Percentiles rank a stretch among this genome's conserved stretches.
Conservation (phyloP, 23 tunicate genomes). For the Trididemnum miniatum region DNA sequence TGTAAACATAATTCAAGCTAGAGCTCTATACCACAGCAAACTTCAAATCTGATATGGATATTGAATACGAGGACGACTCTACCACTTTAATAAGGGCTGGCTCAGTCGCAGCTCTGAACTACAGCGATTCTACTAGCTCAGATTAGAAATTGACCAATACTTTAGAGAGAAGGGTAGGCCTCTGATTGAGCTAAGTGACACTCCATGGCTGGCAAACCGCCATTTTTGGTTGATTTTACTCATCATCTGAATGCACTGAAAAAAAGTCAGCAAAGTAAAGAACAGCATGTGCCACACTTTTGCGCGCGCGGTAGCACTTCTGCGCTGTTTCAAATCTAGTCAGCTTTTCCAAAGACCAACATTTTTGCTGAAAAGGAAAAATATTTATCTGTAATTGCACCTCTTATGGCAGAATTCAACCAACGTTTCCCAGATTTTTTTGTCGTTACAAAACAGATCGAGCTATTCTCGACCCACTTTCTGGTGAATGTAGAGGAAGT, state of each 20-base stretch:
- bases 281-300: neutral
- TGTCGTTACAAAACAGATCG: neutral
- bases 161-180: neutral
- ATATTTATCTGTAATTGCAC: neutral
- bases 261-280: neutral
- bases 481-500: no score
- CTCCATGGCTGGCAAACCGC: neutral
- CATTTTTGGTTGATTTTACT: conserved; percentile 17
- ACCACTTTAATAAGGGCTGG: conserved; percentile 7
- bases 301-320: neutral
- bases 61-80: conserved; percentile 6
- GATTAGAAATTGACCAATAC: neutral
- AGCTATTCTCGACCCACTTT: neutral
- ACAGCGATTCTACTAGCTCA: neutral
- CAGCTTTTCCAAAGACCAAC: neutral
- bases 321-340: neutral
- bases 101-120: conserved; percentile 4
- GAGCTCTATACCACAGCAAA: conserved; percentile 1
- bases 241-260: conserved; percentile 4
- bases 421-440: neutral
- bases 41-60: neutral
- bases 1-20: neutral
- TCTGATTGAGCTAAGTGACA: neutral
- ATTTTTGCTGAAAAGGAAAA: neutral
- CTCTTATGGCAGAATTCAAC: neutral